Base-by-base conservation (phyloP, 30 jellyfish, hydroid and myxozoan genomes). In the Sanderia malayensis region DNA sequence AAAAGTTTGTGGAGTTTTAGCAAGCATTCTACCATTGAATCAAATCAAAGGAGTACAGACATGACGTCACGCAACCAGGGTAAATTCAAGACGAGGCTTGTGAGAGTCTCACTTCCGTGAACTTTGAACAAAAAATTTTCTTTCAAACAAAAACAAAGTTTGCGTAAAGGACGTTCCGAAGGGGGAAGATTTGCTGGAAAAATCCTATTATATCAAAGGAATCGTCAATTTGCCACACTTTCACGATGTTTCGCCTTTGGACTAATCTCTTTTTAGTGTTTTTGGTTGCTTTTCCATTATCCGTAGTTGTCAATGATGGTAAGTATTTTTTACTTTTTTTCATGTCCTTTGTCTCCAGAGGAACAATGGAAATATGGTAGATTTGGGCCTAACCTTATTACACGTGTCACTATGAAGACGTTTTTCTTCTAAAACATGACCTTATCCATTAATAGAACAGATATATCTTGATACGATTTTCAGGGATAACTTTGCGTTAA, bases 221-320 rank as follows among this genome's bases (percentile, higher is more conserved):
- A 76, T 76, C 87, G 13, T 62, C 41, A 46, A 19, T 44, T 70
- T 21, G 18, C 2, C 29, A 29, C 30, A 8, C 64, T 26, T 13
- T 19, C 59, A 86, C 46, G 84, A 86, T 86, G 96, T 79, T 79
- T 66, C 76, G 69, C 53, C 76, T 78, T 23, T 70, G 82, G 34
- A 78, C 82, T 22, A 58, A 44, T 24, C 76, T 86, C 2, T 76
- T 79, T 53, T 62, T 86, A 33, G 86, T 67, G 11, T 84, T 65
- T 24, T 64, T 86, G 47, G 72, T 86, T 22, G 70, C 75, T 30
- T 79, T 83, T 46, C 82, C 91, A 32, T 76, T 74, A 49, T 69
- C 71, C 28, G 57, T 63, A 1, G 25, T 61, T 31, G 23, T 15
- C 28, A 64, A 52, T 60, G 53, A 64, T 44, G 95, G 95, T 85